Base-by-base conservation (phyloP, 2,797 vertebrate species). In the Coluber constrictor region DNA sequence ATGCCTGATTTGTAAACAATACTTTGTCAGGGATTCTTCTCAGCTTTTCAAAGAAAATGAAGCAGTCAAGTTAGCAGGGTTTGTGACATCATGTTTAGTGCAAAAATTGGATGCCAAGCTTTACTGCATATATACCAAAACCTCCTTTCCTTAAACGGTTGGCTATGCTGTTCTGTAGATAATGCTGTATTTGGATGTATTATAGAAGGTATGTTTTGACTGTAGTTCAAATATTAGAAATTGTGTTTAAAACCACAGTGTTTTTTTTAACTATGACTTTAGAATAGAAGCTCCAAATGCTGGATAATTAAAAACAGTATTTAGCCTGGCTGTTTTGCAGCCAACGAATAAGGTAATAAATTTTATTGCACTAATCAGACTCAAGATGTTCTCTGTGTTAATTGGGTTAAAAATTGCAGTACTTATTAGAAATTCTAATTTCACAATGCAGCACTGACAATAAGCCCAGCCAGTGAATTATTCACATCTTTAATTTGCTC, bases 391-490 rank as follows among this genome's bases (percentile, higher is more conserved):
- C 97, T 97, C 97, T 97, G 97, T 98, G 98, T 98, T 98, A 98
- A 98, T 98, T 98, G 98, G 97, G 98, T 98, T 98, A 98, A 98
- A 98, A 98, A 98, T 98, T 98, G 98, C 98, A 97, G 98, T 97
- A 98, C 98, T 98, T 98, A 98, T 98, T 98, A 98, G 97, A 98
- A 98, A 98, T 98, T 98, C 98, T 98, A 98, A 98, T 98, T 98
- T 98, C 98, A 98, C 98, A 98, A 98, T 98, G 98, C 98, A 98
- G 98, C 96, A 97, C 97, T 98, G 98, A 98, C 98, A 98, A 98
- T 98, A 98, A 98, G 97, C 98, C 97, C 97, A 98, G 97, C 97
- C 97, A 98, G 98, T 98, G 98, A 98, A 98, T 98, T 98, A 98
- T 98, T 98, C 98, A 98, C 98, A 98, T 98, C 98, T 98, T 98